phyloP scores from a whole-genome alignment of 2,797 vertebrate genomes.

The Bradypodion pumilum region DNA sequence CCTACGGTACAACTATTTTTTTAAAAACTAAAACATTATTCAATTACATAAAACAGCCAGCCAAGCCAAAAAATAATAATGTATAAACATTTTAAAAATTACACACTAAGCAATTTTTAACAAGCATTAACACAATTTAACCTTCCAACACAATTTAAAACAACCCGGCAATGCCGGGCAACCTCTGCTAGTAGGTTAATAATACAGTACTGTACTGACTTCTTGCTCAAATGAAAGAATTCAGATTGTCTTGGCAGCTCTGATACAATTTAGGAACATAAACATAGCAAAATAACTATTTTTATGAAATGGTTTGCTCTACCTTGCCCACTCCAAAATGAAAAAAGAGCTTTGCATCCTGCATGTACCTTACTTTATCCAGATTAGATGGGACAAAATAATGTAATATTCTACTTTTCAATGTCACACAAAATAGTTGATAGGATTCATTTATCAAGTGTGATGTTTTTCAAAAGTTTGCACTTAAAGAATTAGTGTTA shows the following conservation, averaged over 20 bases:
- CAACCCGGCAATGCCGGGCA: too few relatives aligned
- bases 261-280: too few relatives aligned
- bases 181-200: too few relatives aligned
- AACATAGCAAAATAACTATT: neutral
- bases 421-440: neutral
- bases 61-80: too few relatives aligned
- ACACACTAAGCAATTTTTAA: too few relatives aligned
- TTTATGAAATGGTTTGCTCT: neutral
- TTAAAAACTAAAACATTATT: too few relatives aligned
- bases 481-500: neutral
- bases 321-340: neutral
- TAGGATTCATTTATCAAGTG: neutral
- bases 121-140: too few relatives aligned
- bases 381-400: neutral
- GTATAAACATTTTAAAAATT: too few relatives aligned
- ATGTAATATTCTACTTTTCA: neutral
- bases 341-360: neutral
- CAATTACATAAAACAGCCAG: too few relatives aligned
- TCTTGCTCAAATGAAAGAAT: neutral
- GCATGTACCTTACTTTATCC: neutral
- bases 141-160: too few relatives aligned
- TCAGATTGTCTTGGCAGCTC: neutral
- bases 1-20: too few relatives aligned
- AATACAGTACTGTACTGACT: neutral
- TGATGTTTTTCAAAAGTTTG: neutral